Conservation (phyloP, 2,113 vertebrate genomes). For the Ifrita kowaldi region DNA sequence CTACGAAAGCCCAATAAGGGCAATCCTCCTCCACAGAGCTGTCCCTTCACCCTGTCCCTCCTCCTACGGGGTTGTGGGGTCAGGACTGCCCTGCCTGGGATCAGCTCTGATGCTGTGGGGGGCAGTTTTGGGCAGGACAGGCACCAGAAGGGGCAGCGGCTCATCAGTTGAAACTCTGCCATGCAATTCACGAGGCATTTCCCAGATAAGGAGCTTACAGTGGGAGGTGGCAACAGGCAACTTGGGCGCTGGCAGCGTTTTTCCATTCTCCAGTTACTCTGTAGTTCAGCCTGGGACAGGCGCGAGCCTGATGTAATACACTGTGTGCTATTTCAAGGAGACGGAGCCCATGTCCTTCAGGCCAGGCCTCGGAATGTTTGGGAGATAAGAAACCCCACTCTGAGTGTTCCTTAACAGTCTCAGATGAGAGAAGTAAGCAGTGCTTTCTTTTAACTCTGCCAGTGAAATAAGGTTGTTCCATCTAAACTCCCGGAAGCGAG, state of each 20-base stretch:
- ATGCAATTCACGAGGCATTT: neutral
- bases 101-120: rapidly evolving
- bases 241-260: conserved; percentile 4
- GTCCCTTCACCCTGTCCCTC: neutral
- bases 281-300: conserved; percentile 53
- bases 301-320: conserved; percentile 29
- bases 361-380: neutral
- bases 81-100: neutral
- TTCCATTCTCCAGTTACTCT: conserved; percentile 53
- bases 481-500: neutral
- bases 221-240: conserved; percentile 48
- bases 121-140: neutral
- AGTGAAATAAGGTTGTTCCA: neutral
- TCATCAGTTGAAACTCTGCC: neutral
- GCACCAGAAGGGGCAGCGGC: neutral
- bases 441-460: neutral
- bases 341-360: neutral
- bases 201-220: conserved; percentile 45
- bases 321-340: conserved; percentile 47
- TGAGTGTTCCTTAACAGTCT: neutral
- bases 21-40: neutral
- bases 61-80: rapidly evolving
- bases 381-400: conserved; percentile 22
- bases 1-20: neutral
- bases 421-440: neutral